phyloP scores from a whole-genome alignment of 2,888 invertebrate species.

The Apotomis turbidana region DNA sequence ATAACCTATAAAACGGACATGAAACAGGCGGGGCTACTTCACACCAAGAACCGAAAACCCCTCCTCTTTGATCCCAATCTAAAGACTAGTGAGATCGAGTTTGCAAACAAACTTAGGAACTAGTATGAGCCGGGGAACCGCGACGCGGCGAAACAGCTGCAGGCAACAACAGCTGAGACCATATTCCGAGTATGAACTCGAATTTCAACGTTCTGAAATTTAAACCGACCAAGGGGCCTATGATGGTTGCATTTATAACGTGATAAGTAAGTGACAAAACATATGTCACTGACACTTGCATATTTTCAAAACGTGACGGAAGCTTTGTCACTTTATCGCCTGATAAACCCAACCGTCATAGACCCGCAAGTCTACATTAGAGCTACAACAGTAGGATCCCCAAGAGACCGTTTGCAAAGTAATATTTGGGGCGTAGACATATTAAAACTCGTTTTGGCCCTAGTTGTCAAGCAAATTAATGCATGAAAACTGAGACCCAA shows the following conservation, averaged over 20 bases:
- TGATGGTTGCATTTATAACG: too few species aligned
- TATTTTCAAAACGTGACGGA: too few species aligned
- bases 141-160: background rate
- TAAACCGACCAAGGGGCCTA: too few species aligned
- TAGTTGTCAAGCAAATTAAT: slow-evolving; percentile 35
- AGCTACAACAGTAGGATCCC: background rate
- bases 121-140: background rate
- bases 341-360: too few species aligned
- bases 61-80: slow-evolving; percentile 20
- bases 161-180: background rate
- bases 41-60: slow-evolving; percentile 1
- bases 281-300: too few species aligned
- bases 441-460: background rate
- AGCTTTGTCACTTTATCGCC: too few species aligned
- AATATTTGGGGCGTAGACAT: slow-evolving; percentile 3
- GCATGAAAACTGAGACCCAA: slow-evolving; percentile 32
- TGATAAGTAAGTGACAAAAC: too few species aligned
- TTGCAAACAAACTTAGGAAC: slow-evolving; percentile 24
- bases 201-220: background rate
- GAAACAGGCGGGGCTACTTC: slow-evolving; percentile 15
- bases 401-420: background rate
- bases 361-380: background rate
- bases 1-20: slow-evolving; percentile 20
- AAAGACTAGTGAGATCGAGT: slow-evolving; percentile 16
- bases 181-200: background rate